Percentiles rank a stretch among this genome's conserved stretches.
phyloP scores from a whole-genome alignment of 2,797 vertebrate species.

The Buceros bicornis region DNA sequence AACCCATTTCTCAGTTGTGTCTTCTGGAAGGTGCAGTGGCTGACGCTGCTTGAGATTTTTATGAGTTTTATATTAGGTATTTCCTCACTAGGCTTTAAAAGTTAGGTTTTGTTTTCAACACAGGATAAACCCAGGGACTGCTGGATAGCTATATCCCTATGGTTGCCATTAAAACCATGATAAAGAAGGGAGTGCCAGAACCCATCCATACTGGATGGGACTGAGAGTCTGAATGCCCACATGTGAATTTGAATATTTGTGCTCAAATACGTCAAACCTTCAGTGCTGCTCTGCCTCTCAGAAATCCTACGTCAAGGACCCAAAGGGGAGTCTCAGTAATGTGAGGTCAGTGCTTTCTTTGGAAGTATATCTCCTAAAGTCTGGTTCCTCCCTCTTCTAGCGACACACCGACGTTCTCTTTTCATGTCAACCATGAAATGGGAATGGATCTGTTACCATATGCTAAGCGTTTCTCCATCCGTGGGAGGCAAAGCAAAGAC shows the following conservation, averaged over 20 bases:
- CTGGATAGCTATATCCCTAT: background rate
- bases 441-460: background rate
- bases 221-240: background rate
- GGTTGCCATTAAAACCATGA: background rate
- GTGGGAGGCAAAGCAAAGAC: slow-evolving; percentile 54
- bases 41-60: background rate
- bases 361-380: background rate
- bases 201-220: background rate
- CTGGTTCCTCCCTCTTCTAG: background rate
- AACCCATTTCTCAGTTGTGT: background rate
- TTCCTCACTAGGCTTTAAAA: background rate
- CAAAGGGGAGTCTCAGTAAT: background rate
- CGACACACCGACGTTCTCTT: background rate
- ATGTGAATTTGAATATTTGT: background rate
- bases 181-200: background rate
- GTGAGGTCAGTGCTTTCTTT: background rate
- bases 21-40: background rate
- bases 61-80: background rate
- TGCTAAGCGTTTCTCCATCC: slow-evolving; percentile 9
- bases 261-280: background rate
- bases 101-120: background rate
- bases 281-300: background rate
- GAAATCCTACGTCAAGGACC: background rate
- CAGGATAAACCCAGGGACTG: background rate
- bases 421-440: background rate